Evolutionary conservation across 2,113 vertebrate genomes (phyloP), one percentile per base, ranked within the genome.

Genomic region (Delphinapterus leucas): DNA sequence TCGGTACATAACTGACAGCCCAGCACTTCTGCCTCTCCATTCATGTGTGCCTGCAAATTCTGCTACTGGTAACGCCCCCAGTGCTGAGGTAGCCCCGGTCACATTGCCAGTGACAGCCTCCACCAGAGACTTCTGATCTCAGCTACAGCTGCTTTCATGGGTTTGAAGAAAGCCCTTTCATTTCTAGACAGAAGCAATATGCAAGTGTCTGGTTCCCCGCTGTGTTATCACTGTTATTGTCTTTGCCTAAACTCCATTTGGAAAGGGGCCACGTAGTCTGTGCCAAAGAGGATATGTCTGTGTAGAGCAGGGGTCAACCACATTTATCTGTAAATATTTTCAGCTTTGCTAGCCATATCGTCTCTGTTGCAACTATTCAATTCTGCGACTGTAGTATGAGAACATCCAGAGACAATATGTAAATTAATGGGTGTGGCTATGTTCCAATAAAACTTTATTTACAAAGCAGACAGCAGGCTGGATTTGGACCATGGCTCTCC

Each of bases 361-460:
- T 81, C 36, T 65, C 17, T 87, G 68, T 38, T 15, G 65, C 28
- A 94, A 73, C 67, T 68, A 81, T 93, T 98, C 67, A 73, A 38
- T 18, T 91, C 67, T 93, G 49, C 33, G 31, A 8, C 47, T 76
- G 28, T 73, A 77, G 61, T 84, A 95, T 44, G 38, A 63, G 68
- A 94, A 26, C 31, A 73, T 25, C 25, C 49, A 77, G 3, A 55
- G 55, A 77, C 15, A 49, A 53, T 65, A 90, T 87, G 80, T 55
- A 88, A 74, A 77, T 81, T 38, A 11, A 11, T 67, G n/a, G 8
- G 13, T 14, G 9, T 95, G 71, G 44, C 60, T 47, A 33, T 71
- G 31, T 80, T 83, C 70, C 84, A 90, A 92, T 70, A 97, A 77
- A 93, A 95, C 26, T 82, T 84, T 55, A 81, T 90, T 94, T 93